Evolutionary conservation across 2,888 invertebrate species (phyloP), one percentile per base, ranked within the genome.

Genomic region (Acrocera orbiculus): DNA sequence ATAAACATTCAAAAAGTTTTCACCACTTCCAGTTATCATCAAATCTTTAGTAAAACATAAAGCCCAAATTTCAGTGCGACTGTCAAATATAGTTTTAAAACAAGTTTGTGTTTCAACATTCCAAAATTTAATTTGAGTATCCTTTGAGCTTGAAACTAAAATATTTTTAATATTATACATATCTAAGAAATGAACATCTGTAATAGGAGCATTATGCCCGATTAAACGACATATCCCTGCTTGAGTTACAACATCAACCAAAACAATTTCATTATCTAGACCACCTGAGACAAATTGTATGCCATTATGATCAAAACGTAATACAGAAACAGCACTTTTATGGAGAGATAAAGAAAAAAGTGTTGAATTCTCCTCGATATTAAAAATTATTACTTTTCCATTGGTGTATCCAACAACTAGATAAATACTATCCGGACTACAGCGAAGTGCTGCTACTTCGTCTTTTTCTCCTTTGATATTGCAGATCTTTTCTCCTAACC

Each of bases 71-170:
- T 92, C 92, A 42, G 77, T 74, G 48, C 76, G 71, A 60, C 86
- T 82, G 37, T 87, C 92, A 25, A 86, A 76, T 31, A 98, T 64
- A 4, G 96, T 96, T 57, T 85, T 86, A 51, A 96, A 96, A 56
- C 95, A 96, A 51, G 89, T 83, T 47, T 90, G 83, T 5, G 89
- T 89, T 44, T 85, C 80, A 43, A 96, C 65, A 57, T 96, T 89
- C 96, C 96, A 98, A 56, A 98, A 89, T 58, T 95, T 96, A 1
- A 98, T 73, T 54, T 83, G 83, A 7, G 83, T 82, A 55, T 98
- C 98, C 57, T 89, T 92, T 0, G 93, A 92, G 23, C 80, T 72
- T 46, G 83, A 80, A 6, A 89, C 66, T 7, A 87, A 56, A 16
- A 44, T 29, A 27, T 42, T 37, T 3, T 27, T n/a, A 42, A 77